Evolutionary conservation across 2,888 invertebrate genomes (phyloP).

Genomic region (Tinea semifulvella): DNA sequence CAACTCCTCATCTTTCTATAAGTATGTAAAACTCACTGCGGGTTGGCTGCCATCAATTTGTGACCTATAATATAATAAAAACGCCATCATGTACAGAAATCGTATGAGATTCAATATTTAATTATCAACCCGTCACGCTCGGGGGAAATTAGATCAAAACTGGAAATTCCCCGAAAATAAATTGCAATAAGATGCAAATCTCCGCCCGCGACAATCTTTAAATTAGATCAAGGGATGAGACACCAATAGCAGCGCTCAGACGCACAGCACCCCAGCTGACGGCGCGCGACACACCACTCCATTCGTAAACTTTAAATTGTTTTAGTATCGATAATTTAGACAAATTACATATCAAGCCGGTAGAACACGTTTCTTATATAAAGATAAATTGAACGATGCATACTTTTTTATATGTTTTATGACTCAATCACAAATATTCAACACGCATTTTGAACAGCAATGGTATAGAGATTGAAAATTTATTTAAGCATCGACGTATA

Average conservation of each 20-base stretch:
- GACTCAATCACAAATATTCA: too few species aligned
- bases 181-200: slow-evolving; percentile 55
- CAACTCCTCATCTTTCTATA: slow-evolving; percentile 9
- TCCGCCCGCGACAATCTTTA: slow-evolving; percentile 52
- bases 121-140: background rate
- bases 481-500: too few species aligned
- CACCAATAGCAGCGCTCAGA: slow-evolving; percentile 39
- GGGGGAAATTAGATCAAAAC: slow-evolving; percentile 20
- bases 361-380: too few species aligned
- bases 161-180: slow-evolving; percentile 42
- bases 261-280: slow-evolving; percentile 4
- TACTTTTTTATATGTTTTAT: too few species aligned
- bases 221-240: slow-evolving; percentile 53
- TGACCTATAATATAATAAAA: background rate
- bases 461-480: too few species aligned
- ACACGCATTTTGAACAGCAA: too few species aligned
- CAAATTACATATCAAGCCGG: too few species aligned
- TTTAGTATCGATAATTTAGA: slow-evolving; percentile 4
- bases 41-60: slow-evolving; percentile 7
- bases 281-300: background rate
- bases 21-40: slow-evolving; percentile 7
- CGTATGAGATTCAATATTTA: slow-evolving; percentile 8
- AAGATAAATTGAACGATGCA: too few species aligned
- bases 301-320: slow-evolving; percentile 9
- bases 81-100: slow-evolving; percentile 2